phyloP scores from a whole-genome alignment of 2,113 vertebrate species.

The western clawed frog (Xenopus tropicalis) region DNA sequence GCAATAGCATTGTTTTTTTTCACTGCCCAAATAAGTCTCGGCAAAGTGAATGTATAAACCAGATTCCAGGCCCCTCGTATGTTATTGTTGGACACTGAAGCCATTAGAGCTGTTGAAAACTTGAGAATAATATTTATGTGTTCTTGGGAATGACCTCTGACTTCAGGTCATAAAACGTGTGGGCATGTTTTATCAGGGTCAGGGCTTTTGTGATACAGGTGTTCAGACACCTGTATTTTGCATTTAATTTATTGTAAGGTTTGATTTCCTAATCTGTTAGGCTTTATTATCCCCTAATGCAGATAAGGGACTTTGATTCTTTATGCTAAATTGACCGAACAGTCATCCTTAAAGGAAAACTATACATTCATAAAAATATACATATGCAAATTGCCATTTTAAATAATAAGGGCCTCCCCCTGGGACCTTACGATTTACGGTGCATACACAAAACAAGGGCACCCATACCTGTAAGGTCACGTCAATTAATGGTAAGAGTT shows the following conservation, averaged over 20 bases:
- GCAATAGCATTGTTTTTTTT: slow-evolving; percentile 17
- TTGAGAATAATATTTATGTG: slow-evolving; percentile 31
- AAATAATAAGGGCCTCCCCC: too few relatives aligned
- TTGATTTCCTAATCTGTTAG: too few relatives aligned
- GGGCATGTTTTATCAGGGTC: slow-evolving; percentile 19
- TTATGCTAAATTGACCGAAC: too few relatives aligned
- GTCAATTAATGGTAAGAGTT: too few relatives aligned
- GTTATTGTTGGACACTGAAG: slow-evolving; percentile 38
- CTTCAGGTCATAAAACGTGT: slow-evolving; percentile 27
- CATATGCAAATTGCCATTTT: too few relatives aligned
- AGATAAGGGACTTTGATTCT: too few relatives aligned
- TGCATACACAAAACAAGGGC: too few relatives aligned
- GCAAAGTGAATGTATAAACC: slow-evolving; percentile 23
- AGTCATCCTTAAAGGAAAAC: too few relatives aligned
- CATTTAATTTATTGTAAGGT: background rate
- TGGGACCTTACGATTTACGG: too few relatives aligned
- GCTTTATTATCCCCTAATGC: too few relatives aligned
- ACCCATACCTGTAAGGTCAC: too few relatives aligned
- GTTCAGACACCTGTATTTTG: slow-evolving; percentile 32
- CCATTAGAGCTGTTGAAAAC: slow-evolving; percentile 31
- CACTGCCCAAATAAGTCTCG: slow-evolving; percentile 26
- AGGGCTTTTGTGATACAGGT: slow-evolving; percentile 23
- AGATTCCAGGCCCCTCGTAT: slow-evolving; percentile 36
- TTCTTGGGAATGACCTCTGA: slow-evolving; percentile 21
- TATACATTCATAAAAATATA: too few relatives aligned